These are phyloP conservation scores for Pachypeltis micranthus DNA, from an alignment of 1,140 invertebrate species.

Conservation along the genomic window DNA sequence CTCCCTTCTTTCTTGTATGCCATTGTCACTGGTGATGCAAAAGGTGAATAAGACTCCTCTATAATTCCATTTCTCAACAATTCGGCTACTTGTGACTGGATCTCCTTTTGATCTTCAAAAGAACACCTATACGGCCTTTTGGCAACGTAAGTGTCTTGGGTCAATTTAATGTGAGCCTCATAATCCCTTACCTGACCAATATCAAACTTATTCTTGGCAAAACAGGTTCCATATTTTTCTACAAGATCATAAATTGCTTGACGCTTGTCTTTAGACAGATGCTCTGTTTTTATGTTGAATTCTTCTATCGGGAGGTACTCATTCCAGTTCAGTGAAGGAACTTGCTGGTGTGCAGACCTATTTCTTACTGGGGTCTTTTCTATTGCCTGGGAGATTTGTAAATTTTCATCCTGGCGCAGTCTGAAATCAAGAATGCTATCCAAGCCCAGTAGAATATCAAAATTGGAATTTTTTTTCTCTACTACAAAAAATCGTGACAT, in stretches of 20 bases:
- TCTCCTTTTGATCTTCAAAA: conserved; percentile 32
- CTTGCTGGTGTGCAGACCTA: neutral
- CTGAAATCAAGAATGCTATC: conserved; percentile 21
- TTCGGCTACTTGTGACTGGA: conserved; percentile 31
- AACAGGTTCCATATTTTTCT: conserved; percentile 25
- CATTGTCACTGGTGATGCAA: conserved; percentile 32
- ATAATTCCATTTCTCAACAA: conserved; percentile 30
- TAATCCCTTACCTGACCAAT: conserved; percentile 26
- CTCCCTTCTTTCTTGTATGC: conserved; percentile 33
- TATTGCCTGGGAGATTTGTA: conserved; percentile 19
- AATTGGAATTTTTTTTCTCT: conserved; percentile 20
- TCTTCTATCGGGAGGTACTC: conserved; percentile 27
- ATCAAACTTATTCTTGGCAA: conserved; percentile 32
- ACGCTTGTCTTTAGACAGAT: conserved; percentile 34
- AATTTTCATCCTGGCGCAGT: conserved; percentile 22
- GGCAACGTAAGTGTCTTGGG: conserved; percentile 12
- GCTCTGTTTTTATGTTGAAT: conserved; percentile 27
- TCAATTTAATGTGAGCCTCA: conserved; percentile 30
- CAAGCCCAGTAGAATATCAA: conserved; percentile 22
- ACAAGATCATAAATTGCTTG: conserved; percentile 26
- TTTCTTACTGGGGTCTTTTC: neutral
- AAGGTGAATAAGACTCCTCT: conserved; percentile 34
- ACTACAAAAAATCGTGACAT: conserved; percentile 19
- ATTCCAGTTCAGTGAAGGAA: neutral
- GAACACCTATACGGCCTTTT: conserved; percentile 31